Percentiles rank a stretch among this genome's conserved stretches.
Conservation (phyloP, 2,888 invertebrate genomes). For the Zygaena filipendulae region DNA sequence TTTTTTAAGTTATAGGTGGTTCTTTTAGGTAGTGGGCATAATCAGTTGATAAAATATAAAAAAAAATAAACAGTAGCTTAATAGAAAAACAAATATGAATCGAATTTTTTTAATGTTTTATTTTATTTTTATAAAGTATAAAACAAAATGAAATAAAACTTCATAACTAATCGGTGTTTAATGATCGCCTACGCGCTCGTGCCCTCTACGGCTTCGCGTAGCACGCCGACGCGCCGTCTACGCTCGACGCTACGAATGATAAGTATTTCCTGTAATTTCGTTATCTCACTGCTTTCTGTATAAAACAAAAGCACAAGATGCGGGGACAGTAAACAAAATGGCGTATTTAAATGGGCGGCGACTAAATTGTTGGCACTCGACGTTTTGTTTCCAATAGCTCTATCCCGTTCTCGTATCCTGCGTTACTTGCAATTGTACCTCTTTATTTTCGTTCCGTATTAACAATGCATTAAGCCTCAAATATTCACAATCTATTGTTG, state of each 20-base stretch:
- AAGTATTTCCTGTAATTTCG: constrained; percentile 62
- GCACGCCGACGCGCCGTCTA: constrained; percentile 30
- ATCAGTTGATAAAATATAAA: too few relatives aligned
- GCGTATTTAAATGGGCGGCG: constrained; percentile 68
- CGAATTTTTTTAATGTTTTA: too few relatives aligned
- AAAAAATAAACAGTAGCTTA: too few relatives aligned
- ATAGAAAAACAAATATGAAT: too few relatives aligned
- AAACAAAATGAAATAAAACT: too few relatives aligned
- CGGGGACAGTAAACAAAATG: constrained; percentile 66
- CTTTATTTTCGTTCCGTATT: constrained; percentile 45
- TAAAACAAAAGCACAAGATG: constrained; percentile 45
- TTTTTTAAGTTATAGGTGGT: too few relatives aligned
- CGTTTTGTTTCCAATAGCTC: constrained; percentile 26
- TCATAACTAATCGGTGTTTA: too few relatives aligned
- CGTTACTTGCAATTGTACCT: constrained; percentile 16
- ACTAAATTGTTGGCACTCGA: constrained; percentile 50
- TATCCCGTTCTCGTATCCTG: background rate
- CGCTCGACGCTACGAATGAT: constrained; percentile 32
- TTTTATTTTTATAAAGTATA: too few relatives aligned
- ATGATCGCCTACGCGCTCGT: constrained; percentile 10
- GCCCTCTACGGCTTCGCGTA: constrained; percentile 21
- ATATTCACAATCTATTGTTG: constrained; percentile 14
- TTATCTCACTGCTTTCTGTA: constrained; percentile 55
- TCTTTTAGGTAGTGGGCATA: too few relatives aligned
- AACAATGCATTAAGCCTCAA: constrained; percentile 27